Evolutionary conservation across 2,797 vertebrate species (phyloP).

Genomic region (Melanotaenia trifasciata): DNA sequence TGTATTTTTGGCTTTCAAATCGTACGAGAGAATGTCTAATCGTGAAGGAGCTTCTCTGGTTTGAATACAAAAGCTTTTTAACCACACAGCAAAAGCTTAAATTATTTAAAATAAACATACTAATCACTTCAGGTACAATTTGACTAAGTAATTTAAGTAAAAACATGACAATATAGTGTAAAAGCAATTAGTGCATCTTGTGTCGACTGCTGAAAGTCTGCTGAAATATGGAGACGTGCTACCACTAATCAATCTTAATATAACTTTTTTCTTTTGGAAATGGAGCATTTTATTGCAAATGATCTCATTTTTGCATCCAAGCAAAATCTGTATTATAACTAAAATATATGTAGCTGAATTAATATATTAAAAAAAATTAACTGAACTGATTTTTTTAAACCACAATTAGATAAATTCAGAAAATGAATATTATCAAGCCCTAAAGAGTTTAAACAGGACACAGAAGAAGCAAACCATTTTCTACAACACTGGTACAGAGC

Average conservation of each 20-base stretch:
- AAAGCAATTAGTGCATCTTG: not conserved
- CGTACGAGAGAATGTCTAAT: slow-evolving; percentile 12
- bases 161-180: not conserved
- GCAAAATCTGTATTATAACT: not conserved
- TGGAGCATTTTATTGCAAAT: not conserved
- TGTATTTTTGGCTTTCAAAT: slow-evolving; percentile 39
- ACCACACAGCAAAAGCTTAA: slow-evolving; percentile 4
- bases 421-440: not conserved
- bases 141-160: not conserved
- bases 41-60: slow-evolving; percentile 3
- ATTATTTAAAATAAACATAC: slow-evolving; percentile 9
- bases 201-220: not conserved
- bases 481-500: not conserved
- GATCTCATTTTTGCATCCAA: not conserved
- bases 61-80: slow-evolving; percentile 9
- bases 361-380: not conserved
- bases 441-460: not conserved
- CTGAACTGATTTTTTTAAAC: not conserved
- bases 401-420: not conserved
- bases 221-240: not conserved
- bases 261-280: not conserved
- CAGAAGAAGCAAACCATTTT: not conserved
- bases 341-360: not conserved
- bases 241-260: not conserved
- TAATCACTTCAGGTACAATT: not conserved